These are phyloP conservation scores for Onychorhynchus coronatus DNA, from an alignment of 2,113 vertebrate genomes.

Conservation along the genomic window DNA sequence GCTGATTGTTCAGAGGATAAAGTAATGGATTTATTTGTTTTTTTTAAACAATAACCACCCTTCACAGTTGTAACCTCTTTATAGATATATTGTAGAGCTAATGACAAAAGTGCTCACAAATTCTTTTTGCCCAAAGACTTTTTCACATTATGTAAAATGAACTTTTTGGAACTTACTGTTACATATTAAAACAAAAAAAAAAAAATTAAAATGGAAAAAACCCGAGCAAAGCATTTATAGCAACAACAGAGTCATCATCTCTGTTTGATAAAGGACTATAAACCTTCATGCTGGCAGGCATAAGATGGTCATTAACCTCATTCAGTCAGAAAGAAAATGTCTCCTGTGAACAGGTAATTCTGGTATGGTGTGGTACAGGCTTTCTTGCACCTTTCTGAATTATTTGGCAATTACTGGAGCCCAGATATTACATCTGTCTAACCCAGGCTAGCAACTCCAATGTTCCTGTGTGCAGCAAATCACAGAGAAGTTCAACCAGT, in stretches of 20 bases:
- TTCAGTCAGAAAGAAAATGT: slow-evolving; percentile 40
- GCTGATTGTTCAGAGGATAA: background rate
- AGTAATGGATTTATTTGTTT: background rate
- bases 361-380: background rate
- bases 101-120: background rate
- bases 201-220: background rate
- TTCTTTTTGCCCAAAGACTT: background rate
- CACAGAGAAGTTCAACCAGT: background rate
- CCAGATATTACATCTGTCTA: background rate
- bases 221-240: background rate
- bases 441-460: background rate
- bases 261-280: slow-evolving; percentile 19
- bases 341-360: background rate
- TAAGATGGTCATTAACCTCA: slow-evolving; percentile 43
- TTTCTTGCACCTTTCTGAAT: background rate
- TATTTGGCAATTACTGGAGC: background rate
- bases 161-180: background rate
- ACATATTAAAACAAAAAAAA: background rate
- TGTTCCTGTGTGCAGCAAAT: background rate
- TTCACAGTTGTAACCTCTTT: background rate
- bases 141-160: background rate
- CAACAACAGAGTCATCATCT: background rate
- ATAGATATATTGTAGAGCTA: background rate
- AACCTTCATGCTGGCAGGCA: background rate
- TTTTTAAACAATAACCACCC: background rate